Percentiles rank a stretch among this genome's conserved stretches.
phyloP scores from a whole-genome alignment of 2,113 vertebrate genomes.

The Blennius ocellaris region DNA sequence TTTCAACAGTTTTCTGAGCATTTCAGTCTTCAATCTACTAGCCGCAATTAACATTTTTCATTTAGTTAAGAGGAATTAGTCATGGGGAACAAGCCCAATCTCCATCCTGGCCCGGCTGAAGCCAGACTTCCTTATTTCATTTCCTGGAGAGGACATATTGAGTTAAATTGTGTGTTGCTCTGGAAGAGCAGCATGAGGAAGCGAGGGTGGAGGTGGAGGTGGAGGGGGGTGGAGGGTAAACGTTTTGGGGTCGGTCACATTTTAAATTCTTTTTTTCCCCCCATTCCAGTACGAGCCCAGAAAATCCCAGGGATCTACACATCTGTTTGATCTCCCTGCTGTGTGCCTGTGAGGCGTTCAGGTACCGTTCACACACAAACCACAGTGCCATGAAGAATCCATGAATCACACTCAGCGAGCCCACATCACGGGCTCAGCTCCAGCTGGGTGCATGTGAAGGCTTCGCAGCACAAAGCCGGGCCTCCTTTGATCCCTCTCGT shows the following conservation, averaged over 20 bases:
- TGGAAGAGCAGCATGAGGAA: conserved; percentile 53
- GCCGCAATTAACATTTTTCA: too few species aligned
- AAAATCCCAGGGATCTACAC: conserved; percentile 28
- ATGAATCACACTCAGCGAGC: conserved; percentile 40
- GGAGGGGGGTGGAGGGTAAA: conserved; percentile 12
- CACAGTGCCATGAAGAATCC: conserved; percentile 8
- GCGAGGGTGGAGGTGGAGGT: conserved; percentile 7
- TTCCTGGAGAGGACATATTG: conserved; percentile 76
- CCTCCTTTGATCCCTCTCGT: conserved; percentile 67
- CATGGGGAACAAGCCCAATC: too few species aligned
- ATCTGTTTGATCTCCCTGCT: conserved; percentile 42
- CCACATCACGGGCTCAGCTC: conserved; percentile 38
- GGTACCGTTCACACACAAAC: conserved; percentile 32
- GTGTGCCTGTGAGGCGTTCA: conserved; percentile 25
- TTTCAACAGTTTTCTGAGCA: too few species aligned
- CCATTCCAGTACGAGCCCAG: not conserved
- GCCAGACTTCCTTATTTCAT: conserved; percentile 81
- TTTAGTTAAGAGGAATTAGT: too few species aligned
- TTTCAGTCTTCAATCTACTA: too few species aligned
- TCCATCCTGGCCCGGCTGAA: conserved; percentile 65
- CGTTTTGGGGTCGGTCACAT: conserved; percentile 34
- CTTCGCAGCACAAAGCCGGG: conserved; percentile 23
- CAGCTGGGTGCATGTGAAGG: conserved; percentile 42
- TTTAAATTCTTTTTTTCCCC: conserved; percentile 46
- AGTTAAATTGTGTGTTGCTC: conserved; percentile 71